phyloP scores from a whole-genome alignment of 2,888 invertebrate species.

The Panzeria rudis region DNA sequence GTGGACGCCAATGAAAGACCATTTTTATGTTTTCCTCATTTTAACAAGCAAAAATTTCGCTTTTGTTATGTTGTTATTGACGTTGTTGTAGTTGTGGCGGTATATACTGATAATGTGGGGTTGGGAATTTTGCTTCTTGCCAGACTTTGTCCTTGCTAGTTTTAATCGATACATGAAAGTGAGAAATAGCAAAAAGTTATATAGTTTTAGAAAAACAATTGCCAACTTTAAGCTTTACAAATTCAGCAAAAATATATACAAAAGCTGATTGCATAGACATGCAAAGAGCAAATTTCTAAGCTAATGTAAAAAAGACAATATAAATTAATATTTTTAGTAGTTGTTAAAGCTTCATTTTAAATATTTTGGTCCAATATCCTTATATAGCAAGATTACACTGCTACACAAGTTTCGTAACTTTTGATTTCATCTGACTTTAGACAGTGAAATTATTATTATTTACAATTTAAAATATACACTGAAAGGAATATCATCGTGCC shows the following conservation, averaged over 20 bases:
- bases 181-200: slow-evolving; percentile 14
- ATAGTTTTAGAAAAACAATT: slow-evolving; percentile 29
- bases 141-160: slow-evolving; percentile 42
- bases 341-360: too few species aligned
- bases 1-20: slow-evolving; percentile 29
- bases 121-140: background rate
- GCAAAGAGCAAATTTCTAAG: too few species aligned
- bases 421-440: too few species aligned
- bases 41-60: slow-evolving; percentile 20
- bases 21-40: slow-evolving; percentile 55
- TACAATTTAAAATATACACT: too few species aligned
- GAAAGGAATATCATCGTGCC: too few species aligned
- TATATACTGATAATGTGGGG: background rate
- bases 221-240: background rate
- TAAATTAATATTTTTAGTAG: too few species aligned
- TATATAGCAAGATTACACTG: too few species aligned
- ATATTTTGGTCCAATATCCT: too few species aligned
- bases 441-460: too few species aligned
- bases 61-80: slow-evolving; percentile 42
- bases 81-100: slow-evolving; percentile 6
- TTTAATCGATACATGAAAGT: slow-evolving; percentile 54
- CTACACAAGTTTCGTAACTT: too few species aligned
- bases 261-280: too few species aligned
- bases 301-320: too few species aligned
- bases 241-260: background rate